Conservation (phyloP, 2,797 vertebrate genomes). For the Pitangus sulphuratus region DNA sequence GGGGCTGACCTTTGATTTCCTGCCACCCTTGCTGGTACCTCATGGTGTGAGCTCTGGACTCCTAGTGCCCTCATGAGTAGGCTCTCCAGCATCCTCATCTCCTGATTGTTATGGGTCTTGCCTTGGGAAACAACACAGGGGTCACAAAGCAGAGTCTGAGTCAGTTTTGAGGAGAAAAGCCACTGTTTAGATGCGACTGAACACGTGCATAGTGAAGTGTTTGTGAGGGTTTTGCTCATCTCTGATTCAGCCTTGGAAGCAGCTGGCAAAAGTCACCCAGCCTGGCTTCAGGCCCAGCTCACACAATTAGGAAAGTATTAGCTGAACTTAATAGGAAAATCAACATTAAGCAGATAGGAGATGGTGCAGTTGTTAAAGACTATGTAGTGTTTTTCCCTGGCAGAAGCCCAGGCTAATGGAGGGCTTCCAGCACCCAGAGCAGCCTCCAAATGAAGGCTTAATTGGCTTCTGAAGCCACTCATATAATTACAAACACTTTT, state of each 20-base stretch:
- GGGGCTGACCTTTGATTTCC: not conserved
- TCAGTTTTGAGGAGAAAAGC: not conserved
- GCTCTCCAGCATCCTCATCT: not conserved
- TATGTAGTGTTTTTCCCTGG: slow-evolving; percentile 48
- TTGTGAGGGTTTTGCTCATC: not conserved
- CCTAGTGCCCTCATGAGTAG: not conserved
- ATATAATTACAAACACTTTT: slow-evolving; percentile 59
- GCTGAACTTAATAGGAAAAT: slow-evolving; percentile 59
- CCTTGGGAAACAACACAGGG: not conserved
- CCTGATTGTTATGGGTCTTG: not conserved
- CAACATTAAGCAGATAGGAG: slow-evolving; percentile 62
- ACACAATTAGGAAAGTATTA: slow-evolving; percentile 63
- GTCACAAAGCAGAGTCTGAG: not conserved
- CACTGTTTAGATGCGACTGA: rapidly evolving
- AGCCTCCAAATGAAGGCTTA: slow-evolving; percentile 45
- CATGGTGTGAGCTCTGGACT: not conserved
- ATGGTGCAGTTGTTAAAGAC: slow-evolving; percentile 55
- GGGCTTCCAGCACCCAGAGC: slow-evolving; percentile 42
- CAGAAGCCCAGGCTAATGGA: slow-evolving; percentile 62
- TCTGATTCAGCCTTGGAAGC: slow-evolving; percentile 7
- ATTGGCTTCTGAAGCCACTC: slow-evolving; percentile 53
- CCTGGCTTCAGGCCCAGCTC: slow-evolving; percentile 45
- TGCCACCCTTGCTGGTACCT: not conserved
- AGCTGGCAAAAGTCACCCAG: not conserved
- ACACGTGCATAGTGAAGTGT: not conserved